Base-by-base conservation (phyloP, 2,888 invertebrate genomes). In the Thyatira batis region DNA sequence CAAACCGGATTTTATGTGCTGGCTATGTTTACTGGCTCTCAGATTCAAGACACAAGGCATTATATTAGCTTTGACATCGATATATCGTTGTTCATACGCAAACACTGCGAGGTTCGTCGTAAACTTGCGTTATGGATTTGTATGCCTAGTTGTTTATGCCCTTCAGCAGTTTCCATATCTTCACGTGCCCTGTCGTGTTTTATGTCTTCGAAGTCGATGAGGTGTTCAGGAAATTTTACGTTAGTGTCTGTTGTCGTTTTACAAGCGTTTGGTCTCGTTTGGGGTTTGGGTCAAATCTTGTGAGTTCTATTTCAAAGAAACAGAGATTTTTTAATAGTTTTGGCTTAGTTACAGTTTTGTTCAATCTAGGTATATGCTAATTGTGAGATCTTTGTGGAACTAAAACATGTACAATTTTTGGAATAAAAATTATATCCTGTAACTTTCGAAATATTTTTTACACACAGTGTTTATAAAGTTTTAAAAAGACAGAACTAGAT, bases 41-140 rank as follows among this genome's bases (percentile, higher is more conserved):
- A 20, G 39, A 20, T 49, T 49, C 21, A 21, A 17, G 23, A 50
- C 51, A 45, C 46, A 33, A 33, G 44, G 10, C 51, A 48, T 48
- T 45, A 51, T 55, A 55, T 51, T 50, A 51, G 45, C 49, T 30
- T 49, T 17, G 50, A 52, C 55, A 55, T 48, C 48, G 48, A 58
- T 55, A 52, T 58, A 58, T 51, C 49, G 39, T 28, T 20, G 39
- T 39, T 39, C 17, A 17, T 39, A 39, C 10, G 17, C 33, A 39
- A n/a, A 39, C 39, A 39, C 33, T 33, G 17, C 17, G 17, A 39
- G 39, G 39, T 39, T 17, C 17, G 13, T 39, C 39, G 17, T 39
- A 39, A 39, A 39, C 13, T 39, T 39, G 17, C 17, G 39, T 39
- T 39, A 39, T 39, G 39, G 39, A 39, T 39, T 39, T 39, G 39